Conservation (phyloP, 2,113 vertebrate genomes). For the Aptenodytes forsteri region DNA sequence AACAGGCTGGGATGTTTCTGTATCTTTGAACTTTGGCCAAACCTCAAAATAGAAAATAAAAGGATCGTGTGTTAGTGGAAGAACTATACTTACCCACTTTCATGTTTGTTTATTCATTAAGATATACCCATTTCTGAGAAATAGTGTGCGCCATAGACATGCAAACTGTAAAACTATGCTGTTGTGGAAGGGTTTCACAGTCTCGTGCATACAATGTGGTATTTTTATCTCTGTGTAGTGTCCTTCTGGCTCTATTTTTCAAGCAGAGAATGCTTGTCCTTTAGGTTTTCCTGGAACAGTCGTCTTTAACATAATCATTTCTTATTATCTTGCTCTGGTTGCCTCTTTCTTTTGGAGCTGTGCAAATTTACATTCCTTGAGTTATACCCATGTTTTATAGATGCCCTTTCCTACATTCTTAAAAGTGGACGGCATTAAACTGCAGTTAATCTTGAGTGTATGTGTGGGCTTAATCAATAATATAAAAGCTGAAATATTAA, state of each 20-base stretch:
- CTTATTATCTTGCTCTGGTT: not conserved
- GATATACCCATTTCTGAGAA: not conserved
- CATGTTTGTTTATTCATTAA: constrained; percentile 9
- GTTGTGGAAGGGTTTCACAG: not conserved
- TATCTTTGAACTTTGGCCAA: not conserved
- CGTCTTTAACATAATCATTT: not conserved
- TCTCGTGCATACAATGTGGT: not conserved
- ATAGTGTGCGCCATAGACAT: not conserved
- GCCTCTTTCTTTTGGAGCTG: not conserved
- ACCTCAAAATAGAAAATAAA: not conserved
- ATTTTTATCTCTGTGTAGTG: not conserved
- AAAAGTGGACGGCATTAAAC: not conserved
- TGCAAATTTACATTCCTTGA: not conserved
- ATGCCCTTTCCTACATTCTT: not conserved
- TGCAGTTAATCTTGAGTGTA: not conserved
- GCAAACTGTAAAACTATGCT: not conserved
- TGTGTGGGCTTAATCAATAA: not conserved
- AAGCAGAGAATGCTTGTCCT: not conserved
- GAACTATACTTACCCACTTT: not conserved
- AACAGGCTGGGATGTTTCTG: not conserved
- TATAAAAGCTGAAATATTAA: not conserved
- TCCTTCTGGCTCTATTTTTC: not conserved
- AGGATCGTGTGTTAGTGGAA: not conserved
- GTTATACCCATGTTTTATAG: not conserved
- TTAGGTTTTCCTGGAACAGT: not conserved